Base-by-base conservation (phyloP, 2,113 vertebrate genomes). In the Psittacula cyanocephala region DNA sequence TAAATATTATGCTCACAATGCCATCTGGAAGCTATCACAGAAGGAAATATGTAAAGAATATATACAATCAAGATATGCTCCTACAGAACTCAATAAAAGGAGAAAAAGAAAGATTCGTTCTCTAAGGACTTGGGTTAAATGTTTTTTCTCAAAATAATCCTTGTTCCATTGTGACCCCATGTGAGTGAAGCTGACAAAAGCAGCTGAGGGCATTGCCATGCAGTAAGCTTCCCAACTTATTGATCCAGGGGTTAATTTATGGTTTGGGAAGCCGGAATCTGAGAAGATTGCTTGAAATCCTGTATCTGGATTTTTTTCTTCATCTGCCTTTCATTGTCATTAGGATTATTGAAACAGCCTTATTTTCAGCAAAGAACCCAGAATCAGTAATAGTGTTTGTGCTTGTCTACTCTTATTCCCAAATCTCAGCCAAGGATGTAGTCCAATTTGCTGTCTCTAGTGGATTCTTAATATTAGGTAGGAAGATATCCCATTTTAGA, bases 241-340 rank as follows among this genome's bases (percentile, higher is more conserved):
- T 95, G 95, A 96, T 96, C 81, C 70, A 25, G 68, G 60, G 91
- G 81, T 93, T 97, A 97, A 95, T 96, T 96, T 97, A 93, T 94
- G 78, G 89, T 96, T 91, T 13, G 41, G 68, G 72, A 92, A 89
- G 71, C 74, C 92, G 79, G 87, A 94, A 90, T 92, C 69, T 86
- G 74, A 77, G 88, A 76, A 88, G 59, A 92, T 90, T 96, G 81
- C 79, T 79, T 83, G 89, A 87, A 92, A 95, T 75, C 71, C 83
- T 95, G 82, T 89, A 37, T 89, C 86, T 82, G 70, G 44, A 76
- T 79, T 82, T 86, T 94, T 94, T 91, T 83, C 81, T 87, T 89
- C 53, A 49, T 89, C 62, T 94, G 39, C 71, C 68, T 94, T 96
- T 92, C 75, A 27, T 85, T 94, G 85, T 67, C 50, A 39, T 95